These are phyloP conservation scores for Nebria brevicollis DNA, from an alignment of 2,888 invertebrate genomes.

Conservation along the genomic window DNA sequence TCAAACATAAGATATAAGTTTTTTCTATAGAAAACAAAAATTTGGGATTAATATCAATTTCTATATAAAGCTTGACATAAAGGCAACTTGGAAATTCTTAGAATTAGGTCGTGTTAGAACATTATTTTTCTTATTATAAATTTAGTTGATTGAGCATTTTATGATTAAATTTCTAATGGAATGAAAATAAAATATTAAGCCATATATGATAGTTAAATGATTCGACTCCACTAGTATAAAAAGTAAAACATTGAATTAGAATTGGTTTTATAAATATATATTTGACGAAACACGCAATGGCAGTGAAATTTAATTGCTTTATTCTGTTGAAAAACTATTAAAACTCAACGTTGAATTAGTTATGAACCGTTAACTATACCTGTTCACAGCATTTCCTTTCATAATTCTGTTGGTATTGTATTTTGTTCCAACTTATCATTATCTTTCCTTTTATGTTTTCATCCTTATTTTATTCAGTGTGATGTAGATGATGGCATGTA, in stretches of 20 bases:
- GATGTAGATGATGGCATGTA: slow-evolving; percentile 16
- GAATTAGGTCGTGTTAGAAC: no score
- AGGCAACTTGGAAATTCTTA: no score
- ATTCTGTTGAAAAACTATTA: background rate
- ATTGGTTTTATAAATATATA: background rate
- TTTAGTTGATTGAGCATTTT: no score
- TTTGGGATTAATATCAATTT: no score
- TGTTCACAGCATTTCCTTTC: slow-evolving; percentile 19
- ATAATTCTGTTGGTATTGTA: background rate
- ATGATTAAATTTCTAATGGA: no score
- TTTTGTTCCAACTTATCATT: slow-evolving; percentile 15
- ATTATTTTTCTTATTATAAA: no score
- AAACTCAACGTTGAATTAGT: slow-evolving; percentile 23
- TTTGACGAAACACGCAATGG: background rate
- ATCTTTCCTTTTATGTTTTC: slow-evolving; percentile 17
- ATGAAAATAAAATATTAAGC: no score
- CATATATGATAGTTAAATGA: no score
- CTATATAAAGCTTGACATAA: no score
- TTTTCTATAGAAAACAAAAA: no score
- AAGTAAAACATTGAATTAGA: background rate
- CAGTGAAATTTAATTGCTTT: background rate
- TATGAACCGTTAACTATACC: slow-evolving; percentile 25
- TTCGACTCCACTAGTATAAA: background rate
- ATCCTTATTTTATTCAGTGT: slow-evolving; percentile 35
- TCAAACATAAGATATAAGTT: no score